Conservation (phyloP, 2,888 invertebrate species). For the Aspidapion aeneum region DNA sequence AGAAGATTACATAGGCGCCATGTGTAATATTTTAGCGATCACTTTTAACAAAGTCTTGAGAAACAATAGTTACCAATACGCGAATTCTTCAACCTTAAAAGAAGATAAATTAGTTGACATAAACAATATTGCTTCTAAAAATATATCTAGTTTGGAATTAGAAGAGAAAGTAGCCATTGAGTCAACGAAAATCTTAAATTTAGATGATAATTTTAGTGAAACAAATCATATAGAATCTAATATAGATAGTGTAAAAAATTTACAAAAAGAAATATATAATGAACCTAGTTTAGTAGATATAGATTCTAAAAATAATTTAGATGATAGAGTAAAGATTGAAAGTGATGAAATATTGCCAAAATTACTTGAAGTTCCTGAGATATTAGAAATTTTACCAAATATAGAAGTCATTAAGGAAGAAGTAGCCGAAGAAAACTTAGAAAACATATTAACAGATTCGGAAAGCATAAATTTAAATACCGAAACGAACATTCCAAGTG, state of each 20-base stretch:
- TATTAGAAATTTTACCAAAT: slow-evolving; percentile 12
- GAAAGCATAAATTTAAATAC: slow-evolving; percentile 51
- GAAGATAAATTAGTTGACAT: slow-evolving; percentile 28
- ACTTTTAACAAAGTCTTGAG: slow-evolving; percentile 63
- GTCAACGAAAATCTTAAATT: slow-evolving; percentile 23
- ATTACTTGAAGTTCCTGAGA: slow-evolving; percentile 7
- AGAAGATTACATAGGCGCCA: slow-evolving; percentile 66
- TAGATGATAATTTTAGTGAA: slow-evolving; percentile 13
- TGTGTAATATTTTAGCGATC: slow-evolving; percentile 73
- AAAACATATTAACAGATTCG: slow-evolving; percentile 35
- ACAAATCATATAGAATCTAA: slow-evolving; percentile 1
- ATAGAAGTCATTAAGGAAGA: slow-evolving; percentile 24
- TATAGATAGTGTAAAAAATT: background rate
- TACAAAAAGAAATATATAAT: background rate
- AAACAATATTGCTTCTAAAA: background rate
- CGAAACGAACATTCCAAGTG: slow-evolving; percentile 50
- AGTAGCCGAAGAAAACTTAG: slow-evolving; percentile 49
- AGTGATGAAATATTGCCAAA: slow-evolving; percentile 5
- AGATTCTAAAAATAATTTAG: background rate
- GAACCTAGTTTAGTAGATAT: background rate
- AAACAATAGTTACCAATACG: slow-evolving; percentile 54
- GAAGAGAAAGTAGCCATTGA: slow-evolving; percentile 2
- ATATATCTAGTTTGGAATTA: slow-evolving; percentile 5
- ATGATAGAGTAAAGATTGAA: background rate
- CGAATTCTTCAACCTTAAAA: slow-evolving; percentile 33